Base-by-base conservation (phyloP, 2,797 vertebrate genomes). In the Microchirus variegatus region DNA sequence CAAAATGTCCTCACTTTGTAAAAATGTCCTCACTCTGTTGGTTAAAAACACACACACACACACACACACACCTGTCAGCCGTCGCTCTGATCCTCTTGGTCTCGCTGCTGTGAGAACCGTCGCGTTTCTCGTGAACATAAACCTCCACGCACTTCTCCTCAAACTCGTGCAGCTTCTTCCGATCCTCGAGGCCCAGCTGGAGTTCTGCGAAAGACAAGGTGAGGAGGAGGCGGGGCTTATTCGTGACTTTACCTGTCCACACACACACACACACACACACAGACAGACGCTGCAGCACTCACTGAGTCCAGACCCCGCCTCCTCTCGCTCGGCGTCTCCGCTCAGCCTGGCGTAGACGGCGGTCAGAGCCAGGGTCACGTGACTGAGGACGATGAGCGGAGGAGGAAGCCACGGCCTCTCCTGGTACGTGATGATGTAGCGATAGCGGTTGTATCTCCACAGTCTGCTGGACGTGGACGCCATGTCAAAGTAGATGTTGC, bases 371-470 rank as follows among this genome's bases (percentile, higher is more conserved):
- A 95, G 84, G 42, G 88, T 80, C 10, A 94, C 5, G 49, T 99
- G 95, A 69, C 93, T 96, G 57, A 99, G 81, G 18, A 97, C 72
- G 75, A 96, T 96, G 26, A 99, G 90, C 0, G 98, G 98, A 0
- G 98, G 96, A 0, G 97, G 98, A 35, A 99, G 89, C 95, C 96
- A 96, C 0, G 96, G 96, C 77, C 96, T 95, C 69, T 96, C 93
- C 22, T 94, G 94, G 80, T 98, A 99, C 31, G 94, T 96, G 95
- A 97, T 98, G 77, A 98, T 97, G 87, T 97, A 98, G 54, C 95
- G 95, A 53, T 99, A 99, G 10, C 97, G 96, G 67, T 99, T 97
- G 78, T 97, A 99, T 77, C 94, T 96, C 98, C 98, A 99, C 61
- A 99, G 89, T 48, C 95, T 95, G 75, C 96, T 95, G 0, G 98